Evolutionary conservation across 2,888 invertebrate genomes (phyloP), one percentile per base, ranked within the genome.

Genomic region (Dasypogon diadema): DNA sequence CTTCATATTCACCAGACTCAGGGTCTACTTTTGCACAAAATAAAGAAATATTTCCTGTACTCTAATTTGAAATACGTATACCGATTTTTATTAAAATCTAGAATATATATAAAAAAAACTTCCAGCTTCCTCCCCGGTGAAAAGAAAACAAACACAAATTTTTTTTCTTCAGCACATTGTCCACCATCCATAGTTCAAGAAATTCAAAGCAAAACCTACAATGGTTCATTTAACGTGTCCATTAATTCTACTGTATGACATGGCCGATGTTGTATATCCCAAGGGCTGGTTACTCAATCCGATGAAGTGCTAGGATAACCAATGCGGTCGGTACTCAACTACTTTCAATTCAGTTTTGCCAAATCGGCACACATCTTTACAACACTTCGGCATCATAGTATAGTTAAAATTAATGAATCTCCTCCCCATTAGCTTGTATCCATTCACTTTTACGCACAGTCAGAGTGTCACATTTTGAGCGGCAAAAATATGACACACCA

Each of bases 401-500:
- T 60, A 14, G 14, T 46, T 8, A 34, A 58, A 74, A 74, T 68
- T 75, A 75, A 75, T 75, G 54, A 75, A 48, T 65, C 74, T 58
- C 74, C 74, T 60, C 58, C 74, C 74, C 30, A 56, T 68, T 46
- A 68, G 18, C 46, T 75, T 56, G 37, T 68, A 26, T 14, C 42
- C 56, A 65, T 75, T 75, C 26, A 46, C 37, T 68, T 55, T 18
- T 24, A 42, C 56, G 48, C 42, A 21, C 22, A 46, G 26, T 30
- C 14, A 60, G 56, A 18, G 56, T 75, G 65, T 68, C 65, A 65
- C 75, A 68, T 55, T n/a, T 21, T 55, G 48, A 74, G 60, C 54
- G 42, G 68, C 75, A 56, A 75, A 75, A 75, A 68, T 75, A 75
- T 75, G 75, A 75, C 48, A 37, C 58, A 14, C 65, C 65, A 75